These are phyloP conservation scores for Machimus atricapillus DNA, from an alignment of 2,888 invertebrate species.

Conservation along the genomic window DNA sequence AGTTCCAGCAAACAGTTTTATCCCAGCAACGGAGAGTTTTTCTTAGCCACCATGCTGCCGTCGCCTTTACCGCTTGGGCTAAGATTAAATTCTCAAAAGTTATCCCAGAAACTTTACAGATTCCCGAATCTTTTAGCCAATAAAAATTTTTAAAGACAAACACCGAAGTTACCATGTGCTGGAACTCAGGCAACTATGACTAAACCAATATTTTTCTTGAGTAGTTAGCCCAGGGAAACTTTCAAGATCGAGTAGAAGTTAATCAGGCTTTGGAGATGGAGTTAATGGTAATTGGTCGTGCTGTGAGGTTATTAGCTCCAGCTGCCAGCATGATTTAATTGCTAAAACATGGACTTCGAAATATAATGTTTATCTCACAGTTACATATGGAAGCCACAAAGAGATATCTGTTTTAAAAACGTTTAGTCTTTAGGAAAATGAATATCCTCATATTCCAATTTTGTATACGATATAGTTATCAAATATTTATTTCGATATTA, in stretches of 20 bases:
- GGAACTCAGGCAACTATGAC: not conserved
- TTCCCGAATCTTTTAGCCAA: constrained; percentile 9
- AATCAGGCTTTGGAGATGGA: not conserved
- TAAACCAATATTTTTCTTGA: constrained; percentile 12
- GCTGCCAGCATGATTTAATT: not conserved
- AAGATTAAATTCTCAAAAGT: constrained; percentile 16
- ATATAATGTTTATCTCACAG: not conserved
- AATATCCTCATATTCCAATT: too few species aligned
- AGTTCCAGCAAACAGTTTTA: constrained; percentile 21
- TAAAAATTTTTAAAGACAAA: constrained; percentile 21
- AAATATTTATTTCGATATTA: too few species aligned
- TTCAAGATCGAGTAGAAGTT: not conserved
- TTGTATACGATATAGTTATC: too few species aligned
- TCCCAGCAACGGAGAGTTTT: not conserved
- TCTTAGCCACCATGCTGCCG: not conserved
- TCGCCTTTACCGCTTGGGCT: not conserved
- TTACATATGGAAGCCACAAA: not conserved
- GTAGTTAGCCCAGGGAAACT: not conserved
- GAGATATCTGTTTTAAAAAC: not conserved
- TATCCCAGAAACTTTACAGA: not conserved
- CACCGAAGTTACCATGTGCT: constrained; percentile 24
- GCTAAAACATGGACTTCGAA: not conserved
- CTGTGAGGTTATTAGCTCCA: not conserved
- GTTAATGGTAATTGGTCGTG: not conserved
- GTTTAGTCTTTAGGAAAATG: not conserved